Evolutionary conservation across 2,888 invertebrate species (phyloP).

Genomic region (Heliconius aoede): DNA sequence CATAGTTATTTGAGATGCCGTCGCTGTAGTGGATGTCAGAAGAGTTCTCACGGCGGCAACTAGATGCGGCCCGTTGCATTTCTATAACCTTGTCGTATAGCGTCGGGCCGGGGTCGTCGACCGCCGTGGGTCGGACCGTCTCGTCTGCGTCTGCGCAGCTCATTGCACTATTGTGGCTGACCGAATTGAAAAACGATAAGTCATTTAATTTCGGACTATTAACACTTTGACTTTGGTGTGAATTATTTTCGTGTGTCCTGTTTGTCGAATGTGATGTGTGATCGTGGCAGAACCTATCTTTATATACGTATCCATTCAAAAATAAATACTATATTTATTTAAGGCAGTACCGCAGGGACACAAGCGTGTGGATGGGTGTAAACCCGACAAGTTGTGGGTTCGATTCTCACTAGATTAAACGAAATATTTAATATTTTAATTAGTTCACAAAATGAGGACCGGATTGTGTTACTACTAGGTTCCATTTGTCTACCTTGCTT

Average conservation of each 20-base stretch:
- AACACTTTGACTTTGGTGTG: conserved; percentile 45
- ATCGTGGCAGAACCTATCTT: neutral
- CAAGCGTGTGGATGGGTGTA: no score
- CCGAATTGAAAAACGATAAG: conserved; percentile 47
- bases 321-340: no score
- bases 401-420: no score
- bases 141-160: conserved; percentile 44
- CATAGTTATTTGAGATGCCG: conserved; percentile 60
- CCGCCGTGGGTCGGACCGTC: conserved; percentile 31
- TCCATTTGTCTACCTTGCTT: no score
- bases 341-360: no score
- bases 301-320: no score
- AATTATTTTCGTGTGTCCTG: conserved; percentile 24
- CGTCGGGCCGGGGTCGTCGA: conserved; percentile 34
- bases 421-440: no score
- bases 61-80: conserved; percentile 56
- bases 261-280: conserved; percentile 3
- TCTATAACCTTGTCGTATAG: conserved; percentile 41
- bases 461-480: no score
- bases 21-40: conserved; percentile 57
- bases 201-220: conserved; percentile 46
- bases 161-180: conserved; percentile 40
- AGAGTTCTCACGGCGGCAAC: conserved; percentile 67
- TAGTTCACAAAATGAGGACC: no score
- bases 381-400: no score